Conservation (phyloP, 2,888 invertebrate species). For the Hyalella azteca region DNA sequence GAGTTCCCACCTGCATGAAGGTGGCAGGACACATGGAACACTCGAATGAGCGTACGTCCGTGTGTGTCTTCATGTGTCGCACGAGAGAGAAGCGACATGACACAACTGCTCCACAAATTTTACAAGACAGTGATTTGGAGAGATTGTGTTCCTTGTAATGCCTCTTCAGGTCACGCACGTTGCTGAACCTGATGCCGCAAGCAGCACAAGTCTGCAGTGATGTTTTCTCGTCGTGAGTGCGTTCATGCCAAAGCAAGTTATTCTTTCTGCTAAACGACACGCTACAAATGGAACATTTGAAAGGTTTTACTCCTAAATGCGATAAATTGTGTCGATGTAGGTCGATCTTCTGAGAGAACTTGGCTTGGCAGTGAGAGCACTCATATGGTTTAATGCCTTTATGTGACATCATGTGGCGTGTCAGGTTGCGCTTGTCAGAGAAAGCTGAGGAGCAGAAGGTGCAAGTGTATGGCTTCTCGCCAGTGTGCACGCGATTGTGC, state of each 20-base stretch:
- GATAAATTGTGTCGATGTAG: constrained; percentile 53
- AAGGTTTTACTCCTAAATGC: constrained; percentile 57
- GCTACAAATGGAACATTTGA: constrained; percentile 49
- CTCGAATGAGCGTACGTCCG: constrained; percentile 44
- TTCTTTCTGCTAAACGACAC: constrained; percentile 55
- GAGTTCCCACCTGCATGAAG: constrained; percentile 51
- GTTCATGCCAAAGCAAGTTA: constrained; percentile 56
- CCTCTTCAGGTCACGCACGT: constrained; percentile 52
- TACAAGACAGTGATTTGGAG: constrained; percentile 27
- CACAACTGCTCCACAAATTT: background rate
- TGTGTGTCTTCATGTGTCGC: constrained; percentile 41
- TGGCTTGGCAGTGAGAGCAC: constrained; percentile 51
- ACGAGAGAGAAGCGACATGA: constrained; percentile 1
- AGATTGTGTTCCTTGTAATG: constrained; percentile 52
- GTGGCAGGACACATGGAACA: constrained; percentile 47
- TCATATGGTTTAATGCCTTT: constrained; percentile 53
- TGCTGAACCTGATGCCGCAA: constrained; percentile 54
- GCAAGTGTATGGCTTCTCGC: constrained; percentile 53
- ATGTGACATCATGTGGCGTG: constrained; percentile 52
- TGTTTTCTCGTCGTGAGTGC: constrained; percentile 54
- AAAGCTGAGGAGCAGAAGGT: constrained; percentile 48
- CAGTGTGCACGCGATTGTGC: constrained; percentile 54
- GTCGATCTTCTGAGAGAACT: constrained; percentile 56
- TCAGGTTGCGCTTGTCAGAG: constrained; percentile 54
- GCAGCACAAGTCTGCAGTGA: constrained; percentile 49